Conservation (phyloP, 2,888 invertebrate species). For the Cheilosia vernalis region DNA sequence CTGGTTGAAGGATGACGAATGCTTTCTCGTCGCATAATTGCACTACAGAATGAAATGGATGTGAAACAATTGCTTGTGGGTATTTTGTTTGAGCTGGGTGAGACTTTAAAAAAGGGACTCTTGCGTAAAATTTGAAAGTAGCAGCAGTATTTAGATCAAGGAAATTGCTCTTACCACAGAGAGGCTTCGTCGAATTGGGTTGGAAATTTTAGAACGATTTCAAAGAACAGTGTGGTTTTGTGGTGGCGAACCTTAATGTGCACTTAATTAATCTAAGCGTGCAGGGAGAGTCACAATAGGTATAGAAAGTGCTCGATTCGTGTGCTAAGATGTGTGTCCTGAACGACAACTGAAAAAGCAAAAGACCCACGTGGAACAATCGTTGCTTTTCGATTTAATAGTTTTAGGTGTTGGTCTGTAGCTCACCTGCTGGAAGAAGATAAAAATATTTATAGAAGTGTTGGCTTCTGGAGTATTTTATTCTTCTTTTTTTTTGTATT, state of each 20-base stretch:
- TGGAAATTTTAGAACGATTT: conserved; percentile 26
- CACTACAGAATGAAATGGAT: conserved; percentile 42
- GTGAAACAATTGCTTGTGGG: conserved; percentile 65
- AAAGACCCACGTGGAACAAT: too few relatives aligned
- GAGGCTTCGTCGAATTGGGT: conserved; percentile 33
- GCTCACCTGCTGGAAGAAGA: too few relatives aligned
- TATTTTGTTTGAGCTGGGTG: conserved; percentile 47
- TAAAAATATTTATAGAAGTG: too few relatives aligned
- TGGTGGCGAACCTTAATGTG: too few relatives aligned
- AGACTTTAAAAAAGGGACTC: conserved; percentile 43
- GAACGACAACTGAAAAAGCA: too few relatives aligned
- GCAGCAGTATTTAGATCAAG: conserved; percentile 68
- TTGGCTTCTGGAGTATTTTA: too few relatives aligned
- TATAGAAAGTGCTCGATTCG: neutral
- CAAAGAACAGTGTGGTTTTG: neutral
- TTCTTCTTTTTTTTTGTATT: too few relatives aligned
- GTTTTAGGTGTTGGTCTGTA: too few relatives aligned
- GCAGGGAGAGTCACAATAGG: neutral
- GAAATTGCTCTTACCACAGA: conserved; percentile 40
- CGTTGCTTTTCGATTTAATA: too few relatives aligned
- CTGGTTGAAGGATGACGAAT: conserved; percentile 60
- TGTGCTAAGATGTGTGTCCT: too few relatives aligned
- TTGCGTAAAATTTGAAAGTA: conserved; percentile 54
- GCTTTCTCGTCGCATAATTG: conserved; percentile 42
- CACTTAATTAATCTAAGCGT: too few relatives aligned